Evolutionary conservation across 2,797 vertebrate genomes (phyloP).

Genomic region (Catharus ustulatus): DNA sequence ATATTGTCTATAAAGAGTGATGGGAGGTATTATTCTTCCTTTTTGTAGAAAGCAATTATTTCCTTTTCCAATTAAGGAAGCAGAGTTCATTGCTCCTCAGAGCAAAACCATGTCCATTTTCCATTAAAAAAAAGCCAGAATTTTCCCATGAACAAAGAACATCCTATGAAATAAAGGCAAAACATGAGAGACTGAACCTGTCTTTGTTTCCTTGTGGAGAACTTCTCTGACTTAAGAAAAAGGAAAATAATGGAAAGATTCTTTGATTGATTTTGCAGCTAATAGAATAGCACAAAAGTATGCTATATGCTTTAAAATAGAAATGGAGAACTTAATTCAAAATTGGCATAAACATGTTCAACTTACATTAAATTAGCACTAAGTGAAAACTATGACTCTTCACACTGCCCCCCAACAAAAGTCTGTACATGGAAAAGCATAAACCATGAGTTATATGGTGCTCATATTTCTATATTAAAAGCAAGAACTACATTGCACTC

Average conservation of each 20-base stretch:
- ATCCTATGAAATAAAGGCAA: not conserved
- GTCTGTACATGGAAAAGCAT: not conserved
- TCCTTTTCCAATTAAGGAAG: not conserved
- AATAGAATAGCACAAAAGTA: not conserved
- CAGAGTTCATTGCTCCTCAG: not conserved
- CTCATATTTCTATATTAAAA: not conserved
- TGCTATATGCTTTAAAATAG: constrained; percentile 20
- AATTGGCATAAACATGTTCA: not conserved
- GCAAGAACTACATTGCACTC: not conserved
- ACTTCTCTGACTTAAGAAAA: not conserved
- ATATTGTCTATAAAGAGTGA: not conserved
- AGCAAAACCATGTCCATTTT: not conserved
- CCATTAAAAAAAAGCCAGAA: not conserved
- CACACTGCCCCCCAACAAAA: not conserved
- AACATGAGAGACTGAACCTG: not conserved
- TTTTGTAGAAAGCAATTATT: not conserved
- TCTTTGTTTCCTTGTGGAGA: constrained; percentile 16
- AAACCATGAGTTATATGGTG: not conserved
- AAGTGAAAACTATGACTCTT: not conserved
- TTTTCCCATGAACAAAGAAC: not conserved
- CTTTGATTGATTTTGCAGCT: constrained; percentile 35
- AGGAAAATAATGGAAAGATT: not conserved
- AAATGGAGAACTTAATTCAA: constrained; percentile 39
- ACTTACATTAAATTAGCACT: not conserved
- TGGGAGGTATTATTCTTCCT: not conserved